Evolutionary conservation across 2,888 invertebrate genomes (phyloP), one percentile per base, ranked within the genome.

Genomic region (Melinopterus prodromus): DNA sequence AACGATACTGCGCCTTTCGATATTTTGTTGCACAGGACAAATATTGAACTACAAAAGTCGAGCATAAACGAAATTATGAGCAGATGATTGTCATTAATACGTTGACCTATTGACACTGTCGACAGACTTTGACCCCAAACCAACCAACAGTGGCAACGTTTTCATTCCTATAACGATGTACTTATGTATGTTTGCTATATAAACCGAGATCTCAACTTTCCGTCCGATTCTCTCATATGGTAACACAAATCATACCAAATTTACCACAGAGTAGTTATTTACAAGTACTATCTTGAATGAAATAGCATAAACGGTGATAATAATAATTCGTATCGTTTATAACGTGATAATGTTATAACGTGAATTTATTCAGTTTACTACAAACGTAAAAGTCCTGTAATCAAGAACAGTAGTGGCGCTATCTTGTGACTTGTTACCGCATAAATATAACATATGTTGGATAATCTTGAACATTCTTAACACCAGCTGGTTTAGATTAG

Each of bases 81-180:
- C 83, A 82, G 81, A 84, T 84, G 84, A 84, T 83, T 86, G 85
- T 85, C 85, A 84, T 85, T 85, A 82, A 84, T 83, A 83, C 81
- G 74, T 53, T 85, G 85, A 86, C 84, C 87, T 86, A 84, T 84
- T 84, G 84, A 87, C 87, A 87, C 87, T 85, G 85, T 84, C 83
- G 53, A 83, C 85, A 86, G 86, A 87, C 87, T 86, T 86, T 85
- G 86, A 83, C 84, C 87, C 85, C 84, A 79, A 78, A 80, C 80
- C 79, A 82, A 81, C 70, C 78, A 15, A 75, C 69, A 76, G 79
- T 83, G 5, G 82, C 83, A 85, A 84, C 81, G 84, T 84, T 85
- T 85, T 84, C 85, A 85, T 85, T 79, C 70, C 76, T 71, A 37
- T 79, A 71, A 76, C 76, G 16, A 53, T 53, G 76, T 69, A 76